phyloP scores from a whole-genome alignment of 2,888 invertebrate species.

The Caenorhabditis plicata region DNA sequence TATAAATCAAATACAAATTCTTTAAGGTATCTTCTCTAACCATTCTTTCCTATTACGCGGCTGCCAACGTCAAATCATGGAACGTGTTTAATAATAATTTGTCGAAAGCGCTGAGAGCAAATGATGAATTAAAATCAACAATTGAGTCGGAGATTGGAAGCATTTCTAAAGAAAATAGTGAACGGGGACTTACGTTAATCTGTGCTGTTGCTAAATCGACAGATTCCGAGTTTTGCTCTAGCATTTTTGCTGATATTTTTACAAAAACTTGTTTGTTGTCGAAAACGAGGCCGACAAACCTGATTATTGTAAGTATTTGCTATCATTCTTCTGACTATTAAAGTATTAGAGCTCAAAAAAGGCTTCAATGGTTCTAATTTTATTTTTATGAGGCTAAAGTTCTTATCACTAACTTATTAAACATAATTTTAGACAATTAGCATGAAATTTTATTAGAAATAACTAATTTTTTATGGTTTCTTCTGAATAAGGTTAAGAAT shows the following conservation, averaged over 20 bases:
- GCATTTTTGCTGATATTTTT: slow-evolving; percentile 20
- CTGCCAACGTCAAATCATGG: slow-evolving; percentile 17
- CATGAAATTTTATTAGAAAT: too few relatives aligned
- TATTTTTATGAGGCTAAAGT: too few relatives aligned
- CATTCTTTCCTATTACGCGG: slow-evolving; percentile 22
- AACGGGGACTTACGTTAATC: slow-evolving; percentile 23
- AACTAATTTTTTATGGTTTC: too few relatives aligned
- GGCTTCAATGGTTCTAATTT: too few relatives aligned
- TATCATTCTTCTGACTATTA: neutral
- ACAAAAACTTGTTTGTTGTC: slow-evolving; percentile 24
- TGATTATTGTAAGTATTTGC: slow-evolving; percentile 11
- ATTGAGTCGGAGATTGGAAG: slow-evolving; percentile 3
- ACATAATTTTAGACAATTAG: too few relatives aligned
- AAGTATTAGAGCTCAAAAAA: too few relatives aligned
- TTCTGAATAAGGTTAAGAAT: too few relatives aligned
- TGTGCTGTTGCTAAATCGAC: slow-evolving; percentile 4
- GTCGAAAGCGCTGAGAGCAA: slow-evolving; percentile 1
- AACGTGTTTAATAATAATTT: slow-evolving; percentile 16
- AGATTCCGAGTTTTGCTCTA: neutral
- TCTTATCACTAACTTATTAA: too few relatives aligned
- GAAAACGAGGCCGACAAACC: slow-evolving; percentile 23
- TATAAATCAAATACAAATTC: too few relatives aligned
- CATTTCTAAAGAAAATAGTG: slow-evolving; percentile 8
- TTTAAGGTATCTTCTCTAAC: slow-evolving; percentile 19
- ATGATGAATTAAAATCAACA: neutral